Evolutionary conservation across 2,888 invertebrate species (phyloP).

Genomic region (Ischnura elegans): DNA sequence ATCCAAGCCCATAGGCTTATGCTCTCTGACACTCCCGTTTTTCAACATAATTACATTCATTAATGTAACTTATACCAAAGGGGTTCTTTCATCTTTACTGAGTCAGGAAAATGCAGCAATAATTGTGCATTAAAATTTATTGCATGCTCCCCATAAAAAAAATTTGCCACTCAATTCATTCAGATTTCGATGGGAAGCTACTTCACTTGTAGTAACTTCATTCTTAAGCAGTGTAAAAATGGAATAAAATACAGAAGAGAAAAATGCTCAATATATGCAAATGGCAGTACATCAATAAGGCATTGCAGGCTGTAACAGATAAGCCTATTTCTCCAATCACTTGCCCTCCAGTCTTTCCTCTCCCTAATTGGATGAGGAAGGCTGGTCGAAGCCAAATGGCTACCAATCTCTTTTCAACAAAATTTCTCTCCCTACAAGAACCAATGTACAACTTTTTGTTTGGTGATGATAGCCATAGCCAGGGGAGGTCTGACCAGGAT

Average conservation of each 20-base stretch:
- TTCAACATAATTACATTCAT: too few species aligned
- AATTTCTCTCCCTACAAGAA: not conserved
- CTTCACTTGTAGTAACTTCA: not conserved
- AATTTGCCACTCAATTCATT: not conserved
- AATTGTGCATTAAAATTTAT: not conserved
- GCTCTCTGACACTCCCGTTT: too few species aligned
- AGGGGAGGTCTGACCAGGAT: too few species aligned
- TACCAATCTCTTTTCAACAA: not conserved
- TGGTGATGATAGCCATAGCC: not conserved
- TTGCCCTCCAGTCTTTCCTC: not conserved
- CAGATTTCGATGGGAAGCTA: not conserved
- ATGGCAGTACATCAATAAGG: not conserved
- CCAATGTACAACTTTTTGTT: not conserved
- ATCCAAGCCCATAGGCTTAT: too few species aligned
- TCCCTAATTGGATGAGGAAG: not conserved
- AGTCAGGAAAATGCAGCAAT: too few species aligned
- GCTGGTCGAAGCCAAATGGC: not conserved
- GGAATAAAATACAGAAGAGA: not conserved
- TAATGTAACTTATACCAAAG: too few species aligned
- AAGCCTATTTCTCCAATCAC: not conserved
- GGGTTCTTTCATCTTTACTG: too few species aligned
- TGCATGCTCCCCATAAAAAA: not conserved
- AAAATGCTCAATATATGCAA: not conserved
- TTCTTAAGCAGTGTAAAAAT: not conserved
- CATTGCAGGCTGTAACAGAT: not conserved